A percentile compares a stretch with the other conserved stretches of the same genome.
Evolutionary conservation across 2,113 vertebrate genomes (phyloP).

Genomic region (Phaetusa simplex): DNA sequence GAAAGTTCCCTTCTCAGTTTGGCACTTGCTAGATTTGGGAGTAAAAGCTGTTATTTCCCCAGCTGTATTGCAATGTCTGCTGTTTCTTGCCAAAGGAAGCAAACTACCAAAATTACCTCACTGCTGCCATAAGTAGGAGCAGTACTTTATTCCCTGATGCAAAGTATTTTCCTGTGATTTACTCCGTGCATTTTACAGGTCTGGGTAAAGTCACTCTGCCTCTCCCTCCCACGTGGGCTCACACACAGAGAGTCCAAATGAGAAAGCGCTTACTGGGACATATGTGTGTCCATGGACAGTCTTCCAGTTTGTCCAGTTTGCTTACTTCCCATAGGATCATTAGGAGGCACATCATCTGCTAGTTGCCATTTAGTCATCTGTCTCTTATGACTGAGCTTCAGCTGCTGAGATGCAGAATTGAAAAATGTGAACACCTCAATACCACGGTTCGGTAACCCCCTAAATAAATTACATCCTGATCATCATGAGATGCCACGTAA

Average conservation of each 20-base stretch:
- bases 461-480: neutral
- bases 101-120: neutral
- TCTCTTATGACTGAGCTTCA: neutral
- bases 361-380: neutral
- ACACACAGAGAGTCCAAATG: accelerated
- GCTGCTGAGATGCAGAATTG: neutral
- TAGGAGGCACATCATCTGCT: neutral
- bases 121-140: neutral
- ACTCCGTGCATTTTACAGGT: neutral
- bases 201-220: neutral
- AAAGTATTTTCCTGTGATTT: neutral
- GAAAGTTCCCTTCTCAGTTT: neutral
- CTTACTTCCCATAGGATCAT: neutral
- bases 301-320: neutral
- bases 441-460: neutral
- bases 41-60: neutral
- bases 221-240: neutral
- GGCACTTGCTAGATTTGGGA: neutral
- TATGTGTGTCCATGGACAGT: accelerated
- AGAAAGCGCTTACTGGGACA: neutral
- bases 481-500: neutral
- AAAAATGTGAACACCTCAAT: neutral
- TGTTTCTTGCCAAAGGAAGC: neutral
- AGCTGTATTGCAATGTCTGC: neutral
- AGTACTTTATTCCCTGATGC: neutral